These are phyloP conservation scores for Aphrophora alni DNA, from an alignment of 2,888 invertebrate species.

Conservation along the genomic window DNA sequence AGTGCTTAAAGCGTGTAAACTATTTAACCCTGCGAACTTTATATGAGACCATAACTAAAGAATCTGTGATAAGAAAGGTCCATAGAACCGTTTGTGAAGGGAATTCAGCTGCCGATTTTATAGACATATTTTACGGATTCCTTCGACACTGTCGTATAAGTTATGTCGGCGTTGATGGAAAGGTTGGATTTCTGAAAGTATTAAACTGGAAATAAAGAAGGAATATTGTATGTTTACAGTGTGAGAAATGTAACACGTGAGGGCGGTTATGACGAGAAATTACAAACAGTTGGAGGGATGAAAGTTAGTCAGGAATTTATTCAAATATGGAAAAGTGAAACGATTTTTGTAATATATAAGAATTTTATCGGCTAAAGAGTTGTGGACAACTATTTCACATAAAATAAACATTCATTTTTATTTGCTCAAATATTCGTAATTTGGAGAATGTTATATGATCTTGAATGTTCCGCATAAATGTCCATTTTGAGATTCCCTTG, in stretches of 20 bases:
- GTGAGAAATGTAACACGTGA: not conserved
- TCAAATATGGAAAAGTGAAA: too few species aligned
- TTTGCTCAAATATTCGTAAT: too few species aligned
- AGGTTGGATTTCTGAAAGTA: not conserved
- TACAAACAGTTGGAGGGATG: too few species aligned
- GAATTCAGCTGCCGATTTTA: not conserved
- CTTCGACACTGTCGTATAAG: slow-evolving; percentile 1
- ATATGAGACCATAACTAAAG: not conserved
- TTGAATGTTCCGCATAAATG: too few species aligned
- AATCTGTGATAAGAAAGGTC: not conserved
- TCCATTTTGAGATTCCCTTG: too few species aligned
- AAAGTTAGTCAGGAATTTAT: too few species aligned
- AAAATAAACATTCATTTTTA: too few species aligned
- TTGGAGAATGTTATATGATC: too few species aligned
- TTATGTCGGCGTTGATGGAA: not conserved
- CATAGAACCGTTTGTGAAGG: not conserved
- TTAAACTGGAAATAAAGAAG: slow-evolving; percentile 9
- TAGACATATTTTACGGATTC: not conserved
- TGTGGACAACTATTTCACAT: too few species aligned
- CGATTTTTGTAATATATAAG: too few species aligned
- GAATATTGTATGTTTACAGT: not conserved
- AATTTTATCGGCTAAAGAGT: too few species aligned
- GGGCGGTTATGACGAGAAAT: too few species aligned
- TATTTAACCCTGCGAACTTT: not conserved
- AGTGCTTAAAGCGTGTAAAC: not conserved